These are phyloP conservation scores for Cheumatopsyche charites DNA, from an alignment of 1,140 invertebrate genomes.

Conservation along the genomic window DNA sequence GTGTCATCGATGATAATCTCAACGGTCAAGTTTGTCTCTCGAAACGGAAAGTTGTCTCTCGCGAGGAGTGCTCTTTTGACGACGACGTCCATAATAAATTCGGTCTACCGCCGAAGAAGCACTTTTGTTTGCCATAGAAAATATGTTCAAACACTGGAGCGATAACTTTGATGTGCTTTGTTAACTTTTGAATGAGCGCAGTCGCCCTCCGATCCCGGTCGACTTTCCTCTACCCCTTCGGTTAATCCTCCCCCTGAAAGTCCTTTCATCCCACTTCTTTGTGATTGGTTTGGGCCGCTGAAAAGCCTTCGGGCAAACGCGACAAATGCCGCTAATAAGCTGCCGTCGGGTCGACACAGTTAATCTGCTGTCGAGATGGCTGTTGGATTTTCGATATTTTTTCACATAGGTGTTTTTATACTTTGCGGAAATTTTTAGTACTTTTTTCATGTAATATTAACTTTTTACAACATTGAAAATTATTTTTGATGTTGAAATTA, in stretches of 20 bases:
- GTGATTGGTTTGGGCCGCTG: not conserved
- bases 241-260: too few relatives aligned
- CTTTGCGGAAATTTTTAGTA: too few relatives aligned
- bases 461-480: too few relatives aligned
- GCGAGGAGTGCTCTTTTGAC: not conserved
- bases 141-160: slow-evolving; percentile 22
- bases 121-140: slow-evolving; percentile 20
- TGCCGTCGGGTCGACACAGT: too few relatives aligned
- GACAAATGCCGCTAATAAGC: too few relatives aligned
- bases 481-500: too few relatives aligned
- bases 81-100: slow-evolving; percentile 4
- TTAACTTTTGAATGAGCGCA: slow-evolving; percentile 12
- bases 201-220: not conserved
- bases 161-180: slow-evolving; percentile 25
- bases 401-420: too few relatives aligned
- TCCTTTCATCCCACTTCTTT: not conserved
- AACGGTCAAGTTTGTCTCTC: not conserved
- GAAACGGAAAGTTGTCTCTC: not conserved
- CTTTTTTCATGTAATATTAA: too few relatives aligned
- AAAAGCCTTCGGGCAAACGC: too few relatives aligned
- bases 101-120: not conserved
- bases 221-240: too few relatives aligned
- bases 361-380: too few relatives aligned
- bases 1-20: slow-evolving; percentile 1
- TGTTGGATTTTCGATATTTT: too few relatives aligned